Conservation (phyloP, 2,797 vertebrate species). For the Phrynocephalus vlangalii region DNA sequence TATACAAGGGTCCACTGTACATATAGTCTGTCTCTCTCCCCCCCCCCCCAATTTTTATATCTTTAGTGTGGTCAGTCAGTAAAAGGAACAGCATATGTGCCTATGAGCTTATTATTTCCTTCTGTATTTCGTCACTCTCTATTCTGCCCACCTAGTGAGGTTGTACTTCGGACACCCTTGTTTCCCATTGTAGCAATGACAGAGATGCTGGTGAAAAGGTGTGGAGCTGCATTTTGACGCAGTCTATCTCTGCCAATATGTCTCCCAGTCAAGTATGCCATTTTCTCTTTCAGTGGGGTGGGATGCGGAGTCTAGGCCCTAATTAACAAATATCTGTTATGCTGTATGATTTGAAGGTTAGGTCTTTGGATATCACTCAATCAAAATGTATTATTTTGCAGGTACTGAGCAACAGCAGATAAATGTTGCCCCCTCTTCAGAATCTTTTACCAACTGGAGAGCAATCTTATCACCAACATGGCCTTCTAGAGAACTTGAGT, state of each 20-base stretch:
- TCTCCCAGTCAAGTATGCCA: background rate
- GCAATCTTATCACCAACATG: slow-evolving; percentile 80
- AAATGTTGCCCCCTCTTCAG: slow-evolving; percentile 74
- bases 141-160: background rate
- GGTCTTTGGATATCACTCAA: background rate
- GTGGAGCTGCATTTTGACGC: background rate
- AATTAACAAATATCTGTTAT: background rate
- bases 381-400: slow-evolving; percentile 61
- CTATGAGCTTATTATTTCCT: background rate
- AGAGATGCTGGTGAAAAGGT: background rate
- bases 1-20: too few species aligned
- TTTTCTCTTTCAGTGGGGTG: background rate
- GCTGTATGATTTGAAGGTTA: slow-evolving; percentile 5
- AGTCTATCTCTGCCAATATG: background rate
- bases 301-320: background rate
- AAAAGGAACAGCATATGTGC: background rate
- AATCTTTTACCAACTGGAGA: slow-evolving; percentile 77
- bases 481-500: slow-evolving; percentile 81
- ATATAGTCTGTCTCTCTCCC: background rate
- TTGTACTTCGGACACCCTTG: background rate
- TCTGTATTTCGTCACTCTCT: background rate
- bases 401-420: slow-evolving; percentile 65
- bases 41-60: background rate
- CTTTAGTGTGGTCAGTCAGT: background rate
- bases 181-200: background rate